These are phyloP conservation scores for Drosophila atripex DNA, from an alignment of 2,888 invertebrate species.

Conservation along the genomic window DNA sequence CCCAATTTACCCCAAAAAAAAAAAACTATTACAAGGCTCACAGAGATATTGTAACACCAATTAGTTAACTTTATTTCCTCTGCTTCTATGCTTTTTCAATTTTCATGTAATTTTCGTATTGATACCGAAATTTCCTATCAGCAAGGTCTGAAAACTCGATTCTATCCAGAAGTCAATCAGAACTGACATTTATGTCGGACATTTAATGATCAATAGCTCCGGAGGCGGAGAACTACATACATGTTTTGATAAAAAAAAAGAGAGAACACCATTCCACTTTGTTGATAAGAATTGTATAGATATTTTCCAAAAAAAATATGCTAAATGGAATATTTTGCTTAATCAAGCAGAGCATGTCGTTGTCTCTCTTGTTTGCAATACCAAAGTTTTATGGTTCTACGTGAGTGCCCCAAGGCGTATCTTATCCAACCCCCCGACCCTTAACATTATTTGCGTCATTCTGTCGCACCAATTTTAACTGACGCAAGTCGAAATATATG, in stretches of 20 bases:
- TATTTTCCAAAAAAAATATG: background rate
- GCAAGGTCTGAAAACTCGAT: constrained; percentile 10
- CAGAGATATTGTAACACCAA: background rate
- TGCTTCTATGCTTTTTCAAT: constrained; percentile 14
- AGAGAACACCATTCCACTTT: background rate
- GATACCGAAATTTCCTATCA: constrained; percentile 14
- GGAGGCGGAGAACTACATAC: background rate
- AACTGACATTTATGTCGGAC: constrained; percentile 20
- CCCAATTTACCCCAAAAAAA: background rate
- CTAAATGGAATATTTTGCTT: constrained; percentile 6
- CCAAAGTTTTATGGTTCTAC: constrained; percentile 8
- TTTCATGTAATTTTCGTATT: constrained; percentile 19
- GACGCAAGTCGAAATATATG: background rate
- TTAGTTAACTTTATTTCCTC: background rate
- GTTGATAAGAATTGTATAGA: background rate
- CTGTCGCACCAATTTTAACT: background rate
- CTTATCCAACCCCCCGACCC: constrained; percentile 12
- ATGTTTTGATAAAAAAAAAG: constrained; percentile 6
- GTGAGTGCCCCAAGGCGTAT: constrained; percentile 6
- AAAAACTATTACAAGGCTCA: background rate
- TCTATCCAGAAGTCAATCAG: constrained; percentile 29
- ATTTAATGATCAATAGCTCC: constrained; percentile 13
- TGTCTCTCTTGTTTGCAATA: constrained; percentile 8
- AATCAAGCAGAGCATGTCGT: background rate
- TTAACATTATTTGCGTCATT: background rate